Percentiles rank a stretch among this genome's conserved stretches.
phyloP scores from a whole-genome alignment of 2,888 invertebrate species.

The Galeruca laticollis region DNA sequence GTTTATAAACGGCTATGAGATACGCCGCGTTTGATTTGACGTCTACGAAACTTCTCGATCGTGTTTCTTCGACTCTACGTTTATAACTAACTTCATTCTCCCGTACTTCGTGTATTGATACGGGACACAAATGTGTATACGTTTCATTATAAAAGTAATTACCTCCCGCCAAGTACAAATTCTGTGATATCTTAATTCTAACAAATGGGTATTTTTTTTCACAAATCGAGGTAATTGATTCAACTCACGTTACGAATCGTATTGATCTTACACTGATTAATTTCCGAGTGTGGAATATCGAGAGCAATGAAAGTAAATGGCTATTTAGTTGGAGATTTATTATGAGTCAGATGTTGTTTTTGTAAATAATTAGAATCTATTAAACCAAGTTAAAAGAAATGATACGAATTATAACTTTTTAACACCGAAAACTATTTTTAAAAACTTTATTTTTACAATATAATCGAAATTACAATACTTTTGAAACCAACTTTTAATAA shows the following conservation, averaged over 20 bases:
- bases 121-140: not conserved
- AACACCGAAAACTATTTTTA: no score
- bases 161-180: conserved; percentile 8
- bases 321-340: not conserved
- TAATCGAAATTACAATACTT: no score
- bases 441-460: no score
- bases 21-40: no score
- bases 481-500: no score
- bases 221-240: not conserved
- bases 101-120: not conserved
- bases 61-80: no score
- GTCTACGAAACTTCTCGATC: no score
- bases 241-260: not conserved
- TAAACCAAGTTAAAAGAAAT: no score
- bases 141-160: conserved; percentile 6
- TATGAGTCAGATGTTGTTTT: no score
- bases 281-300: not conserved
- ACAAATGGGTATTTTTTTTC: conserved; percentile 12
- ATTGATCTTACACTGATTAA: not conserved
- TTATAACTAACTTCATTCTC: not conserved
- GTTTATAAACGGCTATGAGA: no score
- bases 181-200: conserved; percentile 2
- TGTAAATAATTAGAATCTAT: no score
- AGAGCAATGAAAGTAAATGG: not conserved
- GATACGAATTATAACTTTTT: no score